Percentiles rank a stretch among this genome's conserved stretches.
phyloP scores from a whole-genome alignment of 64 coral and sea anemone genomes.

The Pocillopora verrucosa region DNA sequence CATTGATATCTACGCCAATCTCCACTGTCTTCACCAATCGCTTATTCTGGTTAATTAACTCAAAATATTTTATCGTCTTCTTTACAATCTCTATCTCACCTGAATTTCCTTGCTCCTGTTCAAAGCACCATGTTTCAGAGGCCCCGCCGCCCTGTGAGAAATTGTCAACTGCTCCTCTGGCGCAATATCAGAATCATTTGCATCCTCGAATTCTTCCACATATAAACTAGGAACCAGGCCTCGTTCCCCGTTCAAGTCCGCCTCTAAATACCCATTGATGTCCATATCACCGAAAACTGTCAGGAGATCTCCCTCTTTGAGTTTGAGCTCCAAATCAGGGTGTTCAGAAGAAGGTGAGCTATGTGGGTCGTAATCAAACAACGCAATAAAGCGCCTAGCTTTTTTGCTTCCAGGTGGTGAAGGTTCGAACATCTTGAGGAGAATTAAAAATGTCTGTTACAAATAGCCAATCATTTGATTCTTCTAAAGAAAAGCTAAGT shows the following conservation, averaged over 20 bases:
- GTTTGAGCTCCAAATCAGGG: conserved; percentile 75
- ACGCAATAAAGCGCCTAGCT: conserved; percentile 66
- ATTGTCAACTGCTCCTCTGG: conserved; percentile 29
- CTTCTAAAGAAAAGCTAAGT: no score
- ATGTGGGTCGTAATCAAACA: conserved; percentile 89
- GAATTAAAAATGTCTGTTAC: not conserved
- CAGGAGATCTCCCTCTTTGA: conserved; percentile 75
- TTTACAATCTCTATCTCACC: not conserved
- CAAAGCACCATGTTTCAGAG: conserved; percentile 27
- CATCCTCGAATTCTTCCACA: conserved; percentile 77
- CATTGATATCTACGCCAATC: no score
- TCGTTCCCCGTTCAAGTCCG: conserved; percentile 76
- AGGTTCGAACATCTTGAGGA: not conserved
- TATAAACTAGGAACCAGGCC: conserved; percentile 87
- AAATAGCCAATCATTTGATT: no score
- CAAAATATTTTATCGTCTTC: not conserved
- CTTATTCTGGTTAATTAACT: no score
- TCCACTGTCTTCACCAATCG: no score
- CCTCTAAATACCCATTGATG: conserved; percentile 78
- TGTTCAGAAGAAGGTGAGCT: conserved; percentile 69
- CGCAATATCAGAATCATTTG: conserved; percentile 29
- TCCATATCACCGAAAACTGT: conserved; percentile 90
- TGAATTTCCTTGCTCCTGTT: conserved; percentile 5
- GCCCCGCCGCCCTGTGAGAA: not conserved
- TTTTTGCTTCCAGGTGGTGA: conserved; percentile 32